Evolutionary conservation across 2,113 vertebrate genomes (phyloP), one percentile per base, ranked within the genome.

Genomic region (Pelvicachromis taeniatus): DNA sequence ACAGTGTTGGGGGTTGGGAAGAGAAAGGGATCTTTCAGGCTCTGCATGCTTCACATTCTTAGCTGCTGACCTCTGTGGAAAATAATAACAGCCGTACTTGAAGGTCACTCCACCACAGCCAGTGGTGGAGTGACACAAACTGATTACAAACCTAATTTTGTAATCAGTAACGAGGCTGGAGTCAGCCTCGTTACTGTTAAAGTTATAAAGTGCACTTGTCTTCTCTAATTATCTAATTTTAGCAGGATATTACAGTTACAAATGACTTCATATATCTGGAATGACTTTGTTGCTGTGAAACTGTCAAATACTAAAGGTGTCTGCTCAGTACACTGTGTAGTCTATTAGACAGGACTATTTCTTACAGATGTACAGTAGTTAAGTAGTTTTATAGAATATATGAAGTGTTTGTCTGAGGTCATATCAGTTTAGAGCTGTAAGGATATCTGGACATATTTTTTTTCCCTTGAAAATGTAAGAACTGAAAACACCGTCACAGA

Each of bases 21-120:
- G 68, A 92, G 88, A 94, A 85, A 88, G 85, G 59, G 82, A 86
- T 86, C 91, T 92, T 94, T 94, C 84, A 68, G 85, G 17, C 89
- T 91, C 56, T 86, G 93, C 94, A 85, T 95, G 93, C 93, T 91
- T 92, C 80, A 93, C 93, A 95, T 96, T 95, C 93, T 95, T 95
- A 88, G 91, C 91, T 91, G 93, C 88, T 95, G 96, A 95, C 94
- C 95, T 94, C 92, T 95, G 70, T 92, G 93, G 92, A 95, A 95
- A 95, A 94, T 92, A 95, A 95, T 92, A 94, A 93, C 94, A 94
- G 93, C 86, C 88, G 73, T 56, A 88, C 87, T 92, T 92, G 90
- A 95, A 95, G 94, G 92, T 95, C 93, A 93, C 80, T 7, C 65
- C 79, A 86, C 65, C 10, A 33, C 26, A 86, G 80, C 53, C 50